Evolutionary conservation across 1,140 invertebrate species (phyloP), one percentile per base, ranked within the genome.

Genomic region (Dryas iulia): DNA sequence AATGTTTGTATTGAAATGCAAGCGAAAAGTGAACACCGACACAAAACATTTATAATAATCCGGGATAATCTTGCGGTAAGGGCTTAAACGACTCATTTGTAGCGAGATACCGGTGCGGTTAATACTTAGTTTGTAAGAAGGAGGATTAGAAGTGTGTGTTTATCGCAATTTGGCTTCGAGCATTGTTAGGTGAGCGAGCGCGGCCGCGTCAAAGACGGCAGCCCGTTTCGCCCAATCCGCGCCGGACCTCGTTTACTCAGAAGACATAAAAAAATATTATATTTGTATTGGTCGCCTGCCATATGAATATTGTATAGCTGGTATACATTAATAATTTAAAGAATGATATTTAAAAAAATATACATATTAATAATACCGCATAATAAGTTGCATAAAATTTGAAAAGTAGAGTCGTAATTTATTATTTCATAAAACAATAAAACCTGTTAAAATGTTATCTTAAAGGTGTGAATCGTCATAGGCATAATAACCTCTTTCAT

Each of bases 41-140:
- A 81, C 84, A 87, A 83, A 89, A 84, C 80, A 78, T 79, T 66
- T 66, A 70, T 76, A 76, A 82, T 89, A 89, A 89, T 86, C 84
- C 81, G 63, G 73, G 79, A 77, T 85, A 83, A 83, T 84, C 78
- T 83, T 87, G 82, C 82, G 82, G 80, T 70, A 58, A 73, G 76
- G 79, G 81, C 81, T 89, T 82, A 83, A 83, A 78, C 74, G 79
- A 78, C 79, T 86, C 82, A 89, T 87, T 88, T 86, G 76, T 81
- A 78, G 73, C 73, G 69, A 80, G 73, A 81, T 78, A 83, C 80
- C 84, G 84, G 77, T 72, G 77, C 64, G 72, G 82, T 87, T 83
- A 82, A 78, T 79, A 76, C 74, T 79, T 86, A 78, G 69, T 79
- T 83, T 82, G 77, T 79, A 77, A 83, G 79, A 76, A 78, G 77